Evolutionary conservation across 2,113 vertebrate species (phyloP).

Genomic region (Ranitomeya imitator): DNA sequence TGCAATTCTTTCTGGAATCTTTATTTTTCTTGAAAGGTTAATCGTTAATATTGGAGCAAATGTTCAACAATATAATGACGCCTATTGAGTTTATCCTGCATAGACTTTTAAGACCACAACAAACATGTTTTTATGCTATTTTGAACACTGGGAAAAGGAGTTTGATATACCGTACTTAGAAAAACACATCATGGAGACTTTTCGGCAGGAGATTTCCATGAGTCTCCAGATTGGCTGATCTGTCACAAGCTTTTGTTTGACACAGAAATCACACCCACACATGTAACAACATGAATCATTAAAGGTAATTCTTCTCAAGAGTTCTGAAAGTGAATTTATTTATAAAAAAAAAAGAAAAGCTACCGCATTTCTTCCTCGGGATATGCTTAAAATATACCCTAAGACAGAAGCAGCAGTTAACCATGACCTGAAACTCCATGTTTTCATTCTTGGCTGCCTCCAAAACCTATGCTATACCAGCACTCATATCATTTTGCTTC

Average conservation of each 20-base stretch:
- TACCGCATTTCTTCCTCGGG: conserved; percentile 22
- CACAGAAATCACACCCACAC: conserved; percentile 55
- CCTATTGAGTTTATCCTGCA: neutral
- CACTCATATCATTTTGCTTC: neutral
- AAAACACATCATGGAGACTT: conserved; percentile 25
- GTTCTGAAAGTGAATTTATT: conserved; percentile 48
- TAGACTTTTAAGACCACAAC: neutral
- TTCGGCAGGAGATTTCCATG: neutral
- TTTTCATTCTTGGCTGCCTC: neutral
- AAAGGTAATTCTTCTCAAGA: conserved; percentile 54
- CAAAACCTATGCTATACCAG: neutral
- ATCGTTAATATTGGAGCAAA: neutral
- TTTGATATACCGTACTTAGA: neutral
- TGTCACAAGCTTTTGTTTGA: conserved; percentile 55
- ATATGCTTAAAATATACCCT: conserved; percentile 35
- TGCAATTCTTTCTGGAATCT: neutral
- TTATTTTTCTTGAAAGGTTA: neutral
- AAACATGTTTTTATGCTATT: neutral
- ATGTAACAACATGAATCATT: conserved; percentile 54
- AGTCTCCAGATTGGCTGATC: conserved; percentile 32
- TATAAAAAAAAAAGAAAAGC: conserved; percentile 41
- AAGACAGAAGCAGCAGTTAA: conserved; percentile 37
- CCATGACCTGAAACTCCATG: neutral
- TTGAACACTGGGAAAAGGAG: neutral
- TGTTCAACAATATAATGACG: neutral